Conservation (phyloP, 2,797 vertebrate genomes). For the Gobionotothen gibberifrons region DNA sequence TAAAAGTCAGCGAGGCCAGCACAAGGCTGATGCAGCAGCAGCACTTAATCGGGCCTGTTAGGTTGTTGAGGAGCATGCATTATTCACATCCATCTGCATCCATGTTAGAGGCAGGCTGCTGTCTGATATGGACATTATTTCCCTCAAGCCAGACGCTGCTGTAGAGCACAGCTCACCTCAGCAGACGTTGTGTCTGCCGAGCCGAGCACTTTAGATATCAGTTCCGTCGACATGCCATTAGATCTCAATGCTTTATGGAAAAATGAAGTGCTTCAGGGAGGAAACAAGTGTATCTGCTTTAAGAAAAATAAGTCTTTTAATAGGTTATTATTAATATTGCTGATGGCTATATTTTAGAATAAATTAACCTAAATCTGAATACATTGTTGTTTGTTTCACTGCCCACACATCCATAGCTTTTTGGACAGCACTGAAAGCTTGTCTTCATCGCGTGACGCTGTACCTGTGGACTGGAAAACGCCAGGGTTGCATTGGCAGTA, state of each 20-base stretch:
- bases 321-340: neutral
- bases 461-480: conserved; percentile 97
- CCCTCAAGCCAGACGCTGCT: conserved; percentile 57
- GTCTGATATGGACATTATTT: conserved; percentile 59
- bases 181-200: conserved; percentile 60
- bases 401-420: neutral
- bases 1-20: conserved; percentile 40
- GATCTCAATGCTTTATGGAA: conserved; percentile 9
- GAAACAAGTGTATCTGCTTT: neutral
- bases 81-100: conserved; percentile 82
- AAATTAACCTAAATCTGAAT: neutral
- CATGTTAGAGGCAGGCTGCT: conserved; percentile 55
- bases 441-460: neutral
- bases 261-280: neutral
- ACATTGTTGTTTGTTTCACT: neutral
- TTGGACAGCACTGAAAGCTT: neutral
- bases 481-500: conserved; percentile 95
- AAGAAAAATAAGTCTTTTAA: neutral
- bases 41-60: conserved; percentile 71
- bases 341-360: neutral
- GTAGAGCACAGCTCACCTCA: conserved; percentile 36
- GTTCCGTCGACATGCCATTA: conserved; percentile 19
- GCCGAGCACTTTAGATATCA: conserved; percentile 30
- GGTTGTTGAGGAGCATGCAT: conserved; percentile 73
- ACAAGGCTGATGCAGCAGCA: conserved; percentile 73